Conservation (phyloP, 2,888 invertebrate genomes). For the Phasia obesa region DNA sequence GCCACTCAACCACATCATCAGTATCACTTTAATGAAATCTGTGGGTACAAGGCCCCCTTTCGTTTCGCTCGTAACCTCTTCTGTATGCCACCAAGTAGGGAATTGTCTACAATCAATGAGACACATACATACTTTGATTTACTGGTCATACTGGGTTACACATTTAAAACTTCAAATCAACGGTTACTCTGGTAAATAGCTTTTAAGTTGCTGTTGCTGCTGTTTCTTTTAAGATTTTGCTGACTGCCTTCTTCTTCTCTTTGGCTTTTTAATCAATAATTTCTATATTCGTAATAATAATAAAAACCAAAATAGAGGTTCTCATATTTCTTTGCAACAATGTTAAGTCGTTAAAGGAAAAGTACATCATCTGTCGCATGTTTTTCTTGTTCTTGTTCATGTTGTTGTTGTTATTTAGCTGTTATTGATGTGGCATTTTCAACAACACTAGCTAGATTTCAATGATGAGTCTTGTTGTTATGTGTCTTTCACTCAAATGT, state of each 20-base stretch:
- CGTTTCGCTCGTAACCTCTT: background rate
- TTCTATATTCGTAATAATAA: slow-evolving; percentile 23
- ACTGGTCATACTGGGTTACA: slow-evolving; percentile 40
- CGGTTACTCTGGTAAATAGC: slow-evolving; percentile 8
- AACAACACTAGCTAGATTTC: slow-evolving; percentile 54
- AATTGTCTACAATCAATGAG: background rate
- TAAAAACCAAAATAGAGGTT: slow-evolving; percentile 65
- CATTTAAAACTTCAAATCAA: slow-evolving; percentile 23
- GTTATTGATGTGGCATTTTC: slow-evolving; percentile 33
- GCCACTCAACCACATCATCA: slow-evolving; percentile 63
- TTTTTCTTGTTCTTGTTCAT: slow-evolving; percentile 1
- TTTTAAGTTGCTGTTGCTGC: slow-evolving; percentile 34
- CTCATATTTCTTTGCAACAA: slow-evolving; percentile 35
- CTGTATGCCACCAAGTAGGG: background rate
- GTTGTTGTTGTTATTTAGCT: slow-evolving; percentile 1
- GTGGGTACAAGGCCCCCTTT: slow-evolving; percentile 10
- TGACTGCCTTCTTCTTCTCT: background rate
- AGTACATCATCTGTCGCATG: slow-evolving; percentile 2
- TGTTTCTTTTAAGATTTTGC: slow-evolving; percentile 15
- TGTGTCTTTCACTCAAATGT: background rate
- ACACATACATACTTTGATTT: slow-evolving; percentile 13
- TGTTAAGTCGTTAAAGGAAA: slow-evolving; percentile 25
- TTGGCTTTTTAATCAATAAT: slow-evolving; percentile 46
- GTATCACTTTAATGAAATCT: slow-evolving; percentile 56
- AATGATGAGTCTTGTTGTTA: slow-evolving; percentile 23